phyloP scores from a whole-genome alignment of 2,113 vertebrate species.

The Monopterus albus region DNA sequence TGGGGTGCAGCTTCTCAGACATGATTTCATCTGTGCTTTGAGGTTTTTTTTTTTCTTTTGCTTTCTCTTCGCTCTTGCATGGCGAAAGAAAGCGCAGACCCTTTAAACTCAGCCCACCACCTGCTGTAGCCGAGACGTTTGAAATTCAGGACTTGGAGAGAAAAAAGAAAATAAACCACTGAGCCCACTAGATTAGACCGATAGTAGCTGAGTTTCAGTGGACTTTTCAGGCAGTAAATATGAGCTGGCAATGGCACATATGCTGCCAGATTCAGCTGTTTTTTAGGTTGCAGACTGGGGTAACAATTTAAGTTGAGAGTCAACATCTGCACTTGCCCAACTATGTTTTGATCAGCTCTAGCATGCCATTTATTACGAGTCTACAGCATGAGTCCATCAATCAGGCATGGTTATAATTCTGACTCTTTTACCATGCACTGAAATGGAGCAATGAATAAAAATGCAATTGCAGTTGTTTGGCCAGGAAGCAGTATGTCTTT shows the following conservation, averaged over 20 bases:
- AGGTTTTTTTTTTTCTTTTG: not conserved
- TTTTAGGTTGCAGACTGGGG: no score
- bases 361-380: no score
- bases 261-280: no score
- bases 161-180: not conserved
- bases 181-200: not conserved
- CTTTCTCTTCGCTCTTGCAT: not conserved
- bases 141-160: constrained; percentile 17
- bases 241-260: not conserved
- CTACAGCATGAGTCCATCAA: no score
- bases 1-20: not conserved
- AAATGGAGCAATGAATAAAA: no score
- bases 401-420: no score
- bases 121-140: constrained; percentile 1
- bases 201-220: constrained; percentile 9
- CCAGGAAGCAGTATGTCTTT: no score
- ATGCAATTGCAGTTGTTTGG: no score
- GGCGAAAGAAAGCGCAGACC: not conserved
- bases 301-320: no score
- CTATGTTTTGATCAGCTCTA: no score
- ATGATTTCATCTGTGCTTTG: not conserved
- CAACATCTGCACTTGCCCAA: no score
- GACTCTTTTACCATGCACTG: no score
- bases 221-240: not conserved
- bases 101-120: constrained; percentile 18